Conservation (phyloP, 2,888 invertebrate species). For the Agrotis exclamationis region DNA sequence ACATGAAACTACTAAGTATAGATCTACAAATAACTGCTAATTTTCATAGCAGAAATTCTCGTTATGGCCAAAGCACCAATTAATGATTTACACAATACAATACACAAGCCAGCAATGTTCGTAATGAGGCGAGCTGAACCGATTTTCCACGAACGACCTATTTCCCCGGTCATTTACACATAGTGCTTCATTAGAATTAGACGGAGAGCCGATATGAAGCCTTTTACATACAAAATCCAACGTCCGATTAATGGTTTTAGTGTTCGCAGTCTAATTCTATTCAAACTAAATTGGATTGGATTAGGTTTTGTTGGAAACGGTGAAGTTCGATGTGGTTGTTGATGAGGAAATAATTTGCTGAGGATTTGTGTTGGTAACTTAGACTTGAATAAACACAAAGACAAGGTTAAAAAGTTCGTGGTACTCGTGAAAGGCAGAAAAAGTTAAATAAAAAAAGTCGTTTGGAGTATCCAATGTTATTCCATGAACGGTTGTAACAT, state of each 20-base stretch:
- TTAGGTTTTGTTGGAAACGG: conserved; percentile 45
- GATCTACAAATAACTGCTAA: not conserved
- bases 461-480: not conserved
- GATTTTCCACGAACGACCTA: conserved; percentile 34
- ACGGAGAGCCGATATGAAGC: conserved; percentile 65
- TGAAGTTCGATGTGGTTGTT: conserved; percentile 36
- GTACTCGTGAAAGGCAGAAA: not conserved
- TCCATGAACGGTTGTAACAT: not conserved
- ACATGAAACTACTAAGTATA: too few relatives aligned
- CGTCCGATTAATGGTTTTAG: conserved; percentile 70
- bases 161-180: conserved; percentile 47
- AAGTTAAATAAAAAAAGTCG: not conserved
- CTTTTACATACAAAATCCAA: conserved; percentile 67
- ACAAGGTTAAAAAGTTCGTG: not conserved
- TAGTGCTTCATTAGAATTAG: conserved; percentile 54
- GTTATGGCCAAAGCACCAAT: not conserved
- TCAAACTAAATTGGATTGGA: conserved; percentile 72
- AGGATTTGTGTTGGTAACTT: conserved; percentile 24
- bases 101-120: conserved; percentile 25
- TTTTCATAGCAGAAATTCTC: not conserved
- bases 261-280: conserved; percentile 58
- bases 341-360: conserved; percentile 25
- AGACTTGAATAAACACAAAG: conserved; percentile 24
- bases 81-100: conserved; percentile 13
- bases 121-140: conserved; percentile 19